These are phyloP conservation scores for Melierax canorus DNA, from an alignment of 2,113 vertebrate genomes.

Conservation along the genomic window DNA sequence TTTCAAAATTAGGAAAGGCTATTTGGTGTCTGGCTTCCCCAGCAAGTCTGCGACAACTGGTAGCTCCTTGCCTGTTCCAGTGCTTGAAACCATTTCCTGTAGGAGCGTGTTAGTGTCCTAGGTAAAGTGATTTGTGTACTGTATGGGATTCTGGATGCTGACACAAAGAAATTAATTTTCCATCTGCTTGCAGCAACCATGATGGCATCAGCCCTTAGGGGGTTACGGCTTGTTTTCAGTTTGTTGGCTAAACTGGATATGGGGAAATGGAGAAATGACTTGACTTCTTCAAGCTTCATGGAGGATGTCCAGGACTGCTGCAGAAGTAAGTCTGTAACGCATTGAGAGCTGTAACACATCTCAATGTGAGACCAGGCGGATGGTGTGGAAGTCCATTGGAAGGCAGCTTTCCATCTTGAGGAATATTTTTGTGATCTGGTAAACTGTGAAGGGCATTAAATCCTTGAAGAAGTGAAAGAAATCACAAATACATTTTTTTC, in stretches of 20 bases:
- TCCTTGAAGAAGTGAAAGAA: not conserved
- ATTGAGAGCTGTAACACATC: rapidly evolving
- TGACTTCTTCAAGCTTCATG: rapidly evolving
- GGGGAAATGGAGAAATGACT: not conserved
- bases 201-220: not conserved
- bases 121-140: not conserved
- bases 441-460: not conserved
- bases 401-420: not conserved
- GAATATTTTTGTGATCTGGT: not conserved
- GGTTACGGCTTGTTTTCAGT: not conserved
- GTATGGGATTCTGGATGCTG: not conserved
- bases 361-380: rapidly evolving
- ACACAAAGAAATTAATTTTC: not conserved
- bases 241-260: not conserved
- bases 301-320: not conserved
- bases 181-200: not conserved
- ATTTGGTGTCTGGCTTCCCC: not conserved
- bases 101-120: rapidly evolving
- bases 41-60: not conserved
- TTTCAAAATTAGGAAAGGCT: not conserved
- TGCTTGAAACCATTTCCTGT: not conserved
- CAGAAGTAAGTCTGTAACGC: rapidly evolving
- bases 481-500: not conserved
- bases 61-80: not conserved
- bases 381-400: not conserved